Evolutionary conservation across 2,797 vertebrate genomes (phyloP).

Genomic region (Sciaenops ocellatus): DNA sequence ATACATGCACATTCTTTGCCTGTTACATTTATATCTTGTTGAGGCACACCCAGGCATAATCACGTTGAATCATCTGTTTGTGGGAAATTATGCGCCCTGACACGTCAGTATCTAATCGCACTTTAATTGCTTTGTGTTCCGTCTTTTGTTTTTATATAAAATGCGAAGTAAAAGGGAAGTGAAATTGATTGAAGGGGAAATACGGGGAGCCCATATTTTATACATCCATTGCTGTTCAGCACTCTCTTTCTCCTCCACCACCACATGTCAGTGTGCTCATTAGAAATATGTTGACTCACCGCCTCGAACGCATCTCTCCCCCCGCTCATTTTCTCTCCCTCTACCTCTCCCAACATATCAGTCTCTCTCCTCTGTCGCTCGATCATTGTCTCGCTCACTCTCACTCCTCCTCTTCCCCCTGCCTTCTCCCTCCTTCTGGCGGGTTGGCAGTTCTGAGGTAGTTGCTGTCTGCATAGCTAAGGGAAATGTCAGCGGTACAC

Average conservation of each 20-base stretch:
- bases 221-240: conserved; percentile 39
- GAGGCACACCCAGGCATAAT: conserved; percentile 37
- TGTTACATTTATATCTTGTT: conserved; percentile 39
- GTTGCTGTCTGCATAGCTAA: conserved; percentile 81
- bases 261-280: conserved; percentile 72
- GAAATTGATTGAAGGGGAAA: conserved; percentile 51
- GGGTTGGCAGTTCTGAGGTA: conserved; percentile 80
- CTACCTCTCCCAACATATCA: conserved; percentile 39
- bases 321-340: conserved; percentile 29
- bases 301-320: conserved; percentile 49
- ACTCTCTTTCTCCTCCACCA: conserved; percentile 36
- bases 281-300: conserved; percentile 84
- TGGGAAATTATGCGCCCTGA: conserved; percentile 29
- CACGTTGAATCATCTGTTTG: conserved; percentile 51
- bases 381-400: conserved; percentile 60
- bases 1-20: conserved; percentile 45
- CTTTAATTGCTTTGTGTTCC: conserved; percentile 51
- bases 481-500: conserved; percentile 81
- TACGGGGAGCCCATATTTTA: conserved; percentile 57
- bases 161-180: conserved; percentile 45
- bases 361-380: conserved; percentile 61
- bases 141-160: conserved; percentile 61
- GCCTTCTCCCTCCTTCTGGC: conserved; percentile 73
- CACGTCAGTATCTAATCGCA: conserved; percentile 45
- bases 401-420: conserved; percentile 11